phyloP scores from a whole-genome alignment of 2,888 invertebrate genomes.

The Quadriops clusia region DNA sequence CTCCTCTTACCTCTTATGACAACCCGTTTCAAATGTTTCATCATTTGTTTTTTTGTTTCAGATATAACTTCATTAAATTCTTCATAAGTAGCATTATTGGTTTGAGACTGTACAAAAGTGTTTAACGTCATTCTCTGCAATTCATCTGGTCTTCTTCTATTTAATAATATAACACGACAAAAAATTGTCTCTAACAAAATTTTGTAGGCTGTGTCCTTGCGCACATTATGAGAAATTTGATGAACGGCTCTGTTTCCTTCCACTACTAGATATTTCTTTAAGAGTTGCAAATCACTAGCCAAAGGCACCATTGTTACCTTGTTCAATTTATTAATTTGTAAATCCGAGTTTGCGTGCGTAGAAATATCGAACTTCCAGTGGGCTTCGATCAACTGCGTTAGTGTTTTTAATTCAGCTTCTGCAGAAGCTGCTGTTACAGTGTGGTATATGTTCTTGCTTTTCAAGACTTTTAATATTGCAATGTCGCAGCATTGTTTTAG shows the following conservation, averaged over 20 bases:
- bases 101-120: constrained; percentile 3
- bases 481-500: constrained; percentile 4
- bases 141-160: constrained; percentile 15
- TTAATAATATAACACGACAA: constrained; percentile 14
- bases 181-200: constrained; percentile 13
- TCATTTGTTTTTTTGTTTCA: constrained; percentile 6
- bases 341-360: constrained; percentile 13
- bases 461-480: constrained; percentile 11
- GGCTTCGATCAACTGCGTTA: constrained; percentile 15
- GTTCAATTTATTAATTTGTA: constrained; percentile 12
- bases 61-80: constrained; percentile 8
- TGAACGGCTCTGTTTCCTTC: constrained; percentile 5
- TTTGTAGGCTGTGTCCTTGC: constrained; percentile 9
- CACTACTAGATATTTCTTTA: constrained; percentile 12
- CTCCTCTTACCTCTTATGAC: constrained; percentile 11
- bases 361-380: constrained; percentile 16
- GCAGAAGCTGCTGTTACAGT: constrained; percentile 8
- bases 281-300: constrained; percentile 12
- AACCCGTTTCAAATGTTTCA: constrained; percentile 10
- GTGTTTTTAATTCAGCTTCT: constrained; percentile 16
- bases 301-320: constrained; percentile 14
- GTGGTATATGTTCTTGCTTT: constrained; percentile 12
- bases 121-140: constrained; percentile 11
- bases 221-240: constrained; percentile 6
- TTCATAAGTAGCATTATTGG: constrained; percentile 7